A percentile compares a stretch with the other conserved stretches of the same genome.
phyloP scores from a whole-genome alignment of 2,113 vertebrate species.

The Chionis minor region DNA sequence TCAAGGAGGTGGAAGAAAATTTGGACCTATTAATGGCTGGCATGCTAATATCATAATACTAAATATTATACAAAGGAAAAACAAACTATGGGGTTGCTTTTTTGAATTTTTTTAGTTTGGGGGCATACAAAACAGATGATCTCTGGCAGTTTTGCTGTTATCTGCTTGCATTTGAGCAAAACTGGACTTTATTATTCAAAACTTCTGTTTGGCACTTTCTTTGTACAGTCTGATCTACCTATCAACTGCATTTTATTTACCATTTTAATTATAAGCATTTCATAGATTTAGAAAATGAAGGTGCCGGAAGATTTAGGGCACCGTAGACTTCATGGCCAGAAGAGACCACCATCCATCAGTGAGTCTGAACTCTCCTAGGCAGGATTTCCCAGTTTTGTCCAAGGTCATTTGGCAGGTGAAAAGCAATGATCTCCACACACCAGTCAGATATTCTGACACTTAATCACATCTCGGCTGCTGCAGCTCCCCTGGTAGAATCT shows the following conservation, averaged over 20 bases:
- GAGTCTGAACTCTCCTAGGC: background rate
- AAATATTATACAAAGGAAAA: background rate
- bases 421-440: constrained; percentile 39
- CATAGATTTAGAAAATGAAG: background rate
- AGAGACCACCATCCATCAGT: background rate
- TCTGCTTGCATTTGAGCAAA: background rate
- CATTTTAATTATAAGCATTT: background rate
- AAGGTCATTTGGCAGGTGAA: constrained; percentile 12
- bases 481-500: constrained; percentile 6
- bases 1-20: background rate
- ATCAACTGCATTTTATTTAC: background rate
- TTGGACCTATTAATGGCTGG: background rate
- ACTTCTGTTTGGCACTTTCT: background rate
- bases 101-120: background rate
- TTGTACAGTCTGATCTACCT: background rate
- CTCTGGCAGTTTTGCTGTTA: background rate
- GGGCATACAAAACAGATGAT: background rate
- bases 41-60: background rate
- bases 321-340: background rate
- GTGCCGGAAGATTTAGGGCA: background rate
- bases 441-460: constrained; percentile 13
- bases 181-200: background rate
- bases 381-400: background rate
- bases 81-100: fast-evolving
- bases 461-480: constrained; percentile 1